These are phyloP conservation scores for Mus caroli DNA, from an alignment of 2,797 vertebrate genomes.

Conservation along the genomic window DNA sequence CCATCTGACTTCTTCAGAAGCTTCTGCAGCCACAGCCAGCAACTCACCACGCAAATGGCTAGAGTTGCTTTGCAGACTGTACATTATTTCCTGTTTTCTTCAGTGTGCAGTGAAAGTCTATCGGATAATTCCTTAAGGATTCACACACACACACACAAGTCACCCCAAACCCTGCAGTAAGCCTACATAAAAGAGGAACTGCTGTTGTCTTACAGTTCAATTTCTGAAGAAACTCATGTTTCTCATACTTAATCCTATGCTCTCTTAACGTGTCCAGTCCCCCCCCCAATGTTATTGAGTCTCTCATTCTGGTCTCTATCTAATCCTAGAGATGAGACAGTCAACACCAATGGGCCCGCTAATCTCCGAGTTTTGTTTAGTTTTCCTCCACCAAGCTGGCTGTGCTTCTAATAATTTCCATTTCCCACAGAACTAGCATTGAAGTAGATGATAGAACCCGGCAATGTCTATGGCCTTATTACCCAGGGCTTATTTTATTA, in stretches of 20 bases:
- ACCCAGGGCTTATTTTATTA: neutral
- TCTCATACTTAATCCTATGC: slow-evolving; percentile 24
- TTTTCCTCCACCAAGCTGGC: neutral
- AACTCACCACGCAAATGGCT: neutral
- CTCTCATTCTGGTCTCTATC: neutral
- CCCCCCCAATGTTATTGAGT: neutral
- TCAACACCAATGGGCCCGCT: neutral
- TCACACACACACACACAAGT: too few relatives aligned
- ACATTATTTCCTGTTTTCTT: slow-evolving; percentile 24
- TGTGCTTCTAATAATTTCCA: neutral
- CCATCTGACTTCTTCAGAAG: slow-evolving; percentile 19
- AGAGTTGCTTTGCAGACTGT: neutral
- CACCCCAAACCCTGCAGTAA: neutral
- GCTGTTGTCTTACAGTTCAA: neutral
- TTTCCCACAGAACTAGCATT: neutral
- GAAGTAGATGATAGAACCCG: neutral
- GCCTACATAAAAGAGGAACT: neutral
- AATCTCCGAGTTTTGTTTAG: neutral
- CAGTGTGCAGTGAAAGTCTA: neutral
- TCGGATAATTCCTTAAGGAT: neutral
- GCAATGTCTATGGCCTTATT: neutral
- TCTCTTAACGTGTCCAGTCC: neutral
- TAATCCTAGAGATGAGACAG: neutral
- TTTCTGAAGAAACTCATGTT: slow-evolving; percentile 9
- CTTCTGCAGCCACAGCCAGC: neutral